Evolutionary conservation across 1,140 invertebrate genomes (phyloP).

Genomic region (Penaeus indicus): DNA sequence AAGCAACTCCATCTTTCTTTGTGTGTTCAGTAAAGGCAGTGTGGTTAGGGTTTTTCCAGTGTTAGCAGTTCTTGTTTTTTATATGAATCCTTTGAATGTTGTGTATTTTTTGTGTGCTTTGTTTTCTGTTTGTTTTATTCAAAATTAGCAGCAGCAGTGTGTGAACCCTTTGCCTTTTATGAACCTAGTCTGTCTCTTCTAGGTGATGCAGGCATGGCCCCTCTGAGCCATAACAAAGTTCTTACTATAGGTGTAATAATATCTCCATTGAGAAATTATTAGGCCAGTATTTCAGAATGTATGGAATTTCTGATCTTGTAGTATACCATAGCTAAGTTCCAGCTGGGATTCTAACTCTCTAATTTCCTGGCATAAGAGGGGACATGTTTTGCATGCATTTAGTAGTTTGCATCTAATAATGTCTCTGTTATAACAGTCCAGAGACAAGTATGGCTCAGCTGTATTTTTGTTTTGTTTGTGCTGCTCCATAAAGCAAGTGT

Average conservation of each 20-base stretch:
- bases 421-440: constrained; percentile 60
- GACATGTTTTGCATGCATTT: constrained; percentile 61
- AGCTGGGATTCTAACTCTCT: constrained; percentile 54
- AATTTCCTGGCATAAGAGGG: constrained; percentile 62
- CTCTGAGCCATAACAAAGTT: constrained; percentile 53
- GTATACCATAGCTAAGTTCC: constrained; percentile 39
- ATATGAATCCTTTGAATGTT: constrained; percentile 13
- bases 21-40: constrained; percentile 41
- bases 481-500: constrained; percentile 19
- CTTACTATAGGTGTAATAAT: constrained; percentile 27
- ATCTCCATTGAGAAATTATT: constrained; percentile 33
- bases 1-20: constrained; percentile 32
- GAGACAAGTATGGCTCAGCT: constrained; percentile 51
- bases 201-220: constrained; percentile 60
- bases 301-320: constrained; percentile 36
- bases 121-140: neutral
- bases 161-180: constrained; percentile 41
- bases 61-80: constrained; percentile 9
- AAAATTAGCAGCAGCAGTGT: constrained; percentile 8
- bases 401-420: constrained; percentile 52
- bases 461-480: constrained; percentile 49
- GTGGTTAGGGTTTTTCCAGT: constrained; percentile 23
- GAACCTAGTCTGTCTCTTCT: constrained; percentile 37
- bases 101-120: constrained; percentile 29
- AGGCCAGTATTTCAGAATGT: constrained; percentile 22